These are phyloP conservation scores for Myotis findleyi DNA, from an alignment of 2,797 vertebrate genomes.

Conservation along the genomic window DNA sequence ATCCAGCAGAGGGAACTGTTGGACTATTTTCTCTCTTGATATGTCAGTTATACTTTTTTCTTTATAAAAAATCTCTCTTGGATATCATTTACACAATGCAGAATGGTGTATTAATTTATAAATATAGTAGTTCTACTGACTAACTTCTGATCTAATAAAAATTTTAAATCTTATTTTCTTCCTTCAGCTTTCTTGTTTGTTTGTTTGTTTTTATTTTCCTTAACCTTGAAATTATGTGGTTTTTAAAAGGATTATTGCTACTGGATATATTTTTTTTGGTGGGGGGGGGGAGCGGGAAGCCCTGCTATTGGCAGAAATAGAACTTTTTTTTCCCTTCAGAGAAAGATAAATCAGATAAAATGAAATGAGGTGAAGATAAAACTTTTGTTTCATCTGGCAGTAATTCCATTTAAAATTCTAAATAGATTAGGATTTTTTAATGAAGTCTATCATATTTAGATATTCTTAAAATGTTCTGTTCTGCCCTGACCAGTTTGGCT, in stretches of 20 bases:
- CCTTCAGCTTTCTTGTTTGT: background rate
- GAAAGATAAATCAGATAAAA: conserved; percentile 2
- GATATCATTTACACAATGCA: background rate
- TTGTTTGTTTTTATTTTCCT: background rate
- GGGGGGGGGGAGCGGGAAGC: background rate
- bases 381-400: background rate
- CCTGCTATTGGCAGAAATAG: background rate
- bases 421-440: conserved; percentile 2
- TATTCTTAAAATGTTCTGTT: too few relatives aligned
- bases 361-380: background rate
- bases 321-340: background rate
- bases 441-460: too few relatives aligned
- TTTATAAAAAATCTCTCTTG: background rate
- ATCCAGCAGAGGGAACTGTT: background rate
- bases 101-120: background rate
- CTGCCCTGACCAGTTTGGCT: too few relatives aligned
- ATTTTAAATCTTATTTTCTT: background rate
- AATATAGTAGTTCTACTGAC: background rate
- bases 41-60: background rate
- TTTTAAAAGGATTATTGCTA: background rate
- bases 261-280: background rate
- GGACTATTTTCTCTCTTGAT: background rate
- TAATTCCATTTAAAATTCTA: conserved; percentile 37
- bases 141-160: background rate
- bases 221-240: background rate